A percentile compares a stretch with the other conserved stretches of the same genome.
Conservation (phyloP, 2,113 vertebrate species). For the Labrus mixtus region DNA sequence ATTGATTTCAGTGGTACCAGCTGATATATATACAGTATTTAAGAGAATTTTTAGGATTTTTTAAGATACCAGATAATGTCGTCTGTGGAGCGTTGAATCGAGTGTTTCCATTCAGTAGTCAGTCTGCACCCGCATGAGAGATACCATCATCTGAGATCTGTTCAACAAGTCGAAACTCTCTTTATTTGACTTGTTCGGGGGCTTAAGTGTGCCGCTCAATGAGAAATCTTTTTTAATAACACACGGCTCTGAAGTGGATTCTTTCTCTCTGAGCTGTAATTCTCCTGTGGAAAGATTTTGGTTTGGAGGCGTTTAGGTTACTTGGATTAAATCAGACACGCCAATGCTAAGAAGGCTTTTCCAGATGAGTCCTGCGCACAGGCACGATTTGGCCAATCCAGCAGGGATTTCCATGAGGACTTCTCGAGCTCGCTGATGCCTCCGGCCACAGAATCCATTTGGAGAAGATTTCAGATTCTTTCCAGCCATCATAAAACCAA, state of each 20-base stretch:
- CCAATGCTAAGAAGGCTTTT: conserved; percentile 35
- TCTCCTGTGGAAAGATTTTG: conserved; percentile 8
- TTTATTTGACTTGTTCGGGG: background rate
- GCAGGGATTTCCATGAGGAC: conserved; percentile 42
- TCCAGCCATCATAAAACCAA: conserved; percentile 38
- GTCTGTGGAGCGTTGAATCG: background rate
- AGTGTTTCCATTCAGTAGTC: background rate
- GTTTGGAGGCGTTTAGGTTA: conserved; percentile 2
- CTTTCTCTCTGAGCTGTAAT: conserved; percentile 9
- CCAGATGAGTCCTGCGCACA: conserved; percentile 37
- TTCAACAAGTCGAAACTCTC: background rate
- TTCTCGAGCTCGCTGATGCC: conserved; percentile 20
- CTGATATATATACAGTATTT: too few relatives aligned
- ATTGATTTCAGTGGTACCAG: background rate
- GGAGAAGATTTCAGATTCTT: conserved; percentile 36
- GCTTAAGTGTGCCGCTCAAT: background rate
- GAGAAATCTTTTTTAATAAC: background rate
- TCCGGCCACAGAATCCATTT: conserved; percentile 39
- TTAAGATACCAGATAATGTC: background rate
- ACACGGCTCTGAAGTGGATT: background rate
- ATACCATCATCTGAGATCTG: background rate
- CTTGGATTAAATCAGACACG: conserved; percentile 34
- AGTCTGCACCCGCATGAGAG: background rate
- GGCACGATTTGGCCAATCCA: conserved; percentile 58
- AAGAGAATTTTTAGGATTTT: background rate